Evolutionary conservation across 1,140 invertebrate species (phyloP).

Genomic region (Aphidius gifuensis): DNA sequence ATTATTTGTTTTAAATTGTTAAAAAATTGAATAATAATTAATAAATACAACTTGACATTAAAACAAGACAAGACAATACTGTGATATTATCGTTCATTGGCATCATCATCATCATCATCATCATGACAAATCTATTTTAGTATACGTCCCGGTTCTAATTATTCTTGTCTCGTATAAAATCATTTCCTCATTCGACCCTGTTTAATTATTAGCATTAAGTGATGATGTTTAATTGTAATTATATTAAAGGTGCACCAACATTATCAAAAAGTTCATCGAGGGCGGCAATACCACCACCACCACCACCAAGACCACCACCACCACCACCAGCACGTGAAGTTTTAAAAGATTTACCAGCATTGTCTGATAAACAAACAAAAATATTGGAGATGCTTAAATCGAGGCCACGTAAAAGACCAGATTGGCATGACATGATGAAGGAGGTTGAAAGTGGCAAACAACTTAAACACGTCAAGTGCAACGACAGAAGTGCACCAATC

Average conservation of each 20-base stretch:
- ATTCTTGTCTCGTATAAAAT: background rate
- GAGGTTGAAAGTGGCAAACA: slow-evolving; percentile 78
- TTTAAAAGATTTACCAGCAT: slow-evolving; percentile 49
- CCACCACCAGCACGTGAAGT: slow-evolving; percentile 59
- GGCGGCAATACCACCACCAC: slow-evolving; percentile 57
- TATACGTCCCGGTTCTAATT: too few relatives aligned
- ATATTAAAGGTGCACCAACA: slow-evolving; percentile 45
- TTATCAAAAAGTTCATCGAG: slow-evolving; percentile 52
- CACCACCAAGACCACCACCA: slow-evolving; percentile 69
- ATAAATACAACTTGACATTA: too few relatives aligned
- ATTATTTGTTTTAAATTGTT: too few relatives aligned
- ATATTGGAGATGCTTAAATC: slow-evolving; percentile 65
- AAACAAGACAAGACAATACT: too few relatives aligned
- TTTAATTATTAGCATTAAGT: background rate
- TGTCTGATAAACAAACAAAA: slow-evolving; percentile 58
- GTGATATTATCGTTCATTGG: too few relatives aligned
- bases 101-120: too few relatives aligned
- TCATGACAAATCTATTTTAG: too few relatives aligned
- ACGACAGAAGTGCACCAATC: slow-evolving; percentile 69
- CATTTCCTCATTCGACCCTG: slow-evolving; percentile 13
- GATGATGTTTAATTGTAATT: background rate
- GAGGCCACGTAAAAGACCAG: slow-evolving; percentile 75
- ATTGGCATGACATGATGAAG: slow-evolving; percentile 87
- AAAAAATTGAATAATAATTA: too few relatives aligned
- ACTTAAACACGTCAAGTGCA: slow-evolving; percentile 77